Evolutionary conservation across 2,797 vertebrate genomes (phyloP), one percentile per base, ranked within the genome.

Genomic region (Tolypeutes matacus): DNA sequence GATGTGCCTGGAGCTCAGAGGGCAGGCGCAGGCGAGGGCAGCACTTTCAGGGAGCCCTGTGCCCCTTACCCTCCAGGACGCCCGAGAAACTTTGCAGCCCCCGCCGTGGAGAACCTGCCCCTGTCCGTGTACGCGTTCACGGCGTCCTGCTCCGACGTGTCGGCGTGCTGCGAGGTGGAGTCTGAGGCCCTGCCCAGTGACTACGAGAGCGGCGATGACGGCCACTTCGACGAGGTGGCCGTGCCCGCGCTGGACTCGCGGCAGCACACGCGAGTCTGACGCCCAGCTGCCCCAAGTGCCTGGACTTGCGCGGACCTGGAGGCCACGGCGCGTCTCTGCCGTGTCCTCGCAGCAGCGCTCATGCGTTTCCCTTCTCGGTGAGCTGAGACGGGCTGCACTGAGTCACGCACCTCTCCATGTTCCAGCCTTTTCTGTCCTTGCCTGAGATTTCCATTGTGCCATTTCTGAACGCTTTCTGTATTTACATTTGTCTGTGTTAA

Each of bases 211-310:
- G 99, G 98, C 42, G 98, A 99, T 0, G 99, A 99, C 0, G 72
- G 98, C 89, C 99, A 98, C 96, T 99, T 99, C 27, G 99, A 99
- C 92, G 98, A 98, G 29, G 98, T 98, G 97, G 97, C 98, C 91
- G 98, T 99, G 97, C 99, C 99, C 46, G 98, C 99, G 0, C 99
- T 99, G 75, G 99, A 99, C 98, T 98, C 99, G 95, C 99, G 99
- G 96, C 99, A 99, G 96, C 99, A 99, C 97, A 99, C 99, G 89
- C 99, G 99, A 99, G 99, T 99, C 99, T 99, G 99, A 99, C 98
- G 97, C 98, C 98, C 99, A 98, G 98, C 98, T 98, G 98, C 95
- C 98, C 97, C 98, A 99, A 99, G 99, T 99, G 99, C 99, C 99
- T 99, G 99, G 99, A 99, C 98, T 98, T 97, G 96, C 96, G 95